A percentile compares a stretch with the other conserved stretches of the same genome.
Evolutionary conservation across 2,888 invertebrate genomes (phyloP).

Genomic region (Scaptomyza polygonia): DNA sequence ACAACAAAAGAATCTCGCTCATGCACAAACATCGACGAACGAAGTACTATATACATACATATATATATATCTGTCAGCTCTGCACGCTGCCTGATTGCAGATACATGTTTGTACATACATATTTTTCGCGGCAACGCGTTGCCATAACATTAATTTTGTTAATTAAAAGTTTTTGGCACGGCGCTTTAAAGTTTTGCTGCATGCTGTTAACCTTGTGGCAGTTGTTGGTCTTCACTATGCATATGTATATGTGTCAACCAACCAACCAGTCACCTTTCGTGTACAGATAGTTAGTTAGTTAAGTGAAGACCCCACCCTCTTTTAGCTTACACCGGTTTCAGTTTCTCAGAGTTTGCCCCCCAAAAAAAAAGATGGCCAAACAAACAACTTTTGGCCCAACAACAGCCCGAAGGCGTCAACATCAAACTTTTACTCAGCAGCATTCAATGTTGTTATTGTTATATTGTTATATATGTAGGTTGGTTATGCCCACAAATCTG

Average conservation of each 20-base stretch:
- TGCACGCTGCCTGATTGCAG: slow-evolving; percentile 51
- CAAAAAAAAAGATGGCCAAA: slow-evolving; percentile 29
- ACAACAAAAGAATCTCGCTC: slow-evolving; percentile 40
- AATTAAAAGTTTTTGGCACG: slow-evolving; percentile 76
- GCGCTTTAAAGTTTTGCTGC: slow-evolving; percentile 75
- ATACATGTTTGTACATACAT: slow-evolving; percentile 8
- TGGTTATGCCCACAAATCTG: slow-evolving; percentile 59
- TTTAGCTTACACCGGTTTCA: not conserved
- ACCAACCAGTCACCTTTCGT: slow-evolving; percentile 14
- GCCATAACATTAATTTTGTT: slow-evolving; percentile 80
- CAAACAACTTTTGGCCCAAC: slow-evolving; percentile 37
- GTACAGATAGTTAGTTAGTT: slow-evolving; percentile 25
- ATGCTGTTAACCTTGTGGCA: slow-evolving; percentile 75
- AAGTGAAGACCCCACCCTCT: too few relatives aligned
- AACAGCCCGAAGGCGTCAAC: slow-evolving; percentile 20
- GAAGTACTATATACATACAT: not conserved
- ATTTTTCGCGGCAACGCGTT: slow-evolving; percentile 34
- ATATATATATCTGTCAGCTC: slow-evolving; percentile 40
- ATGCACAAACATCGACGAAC: slow-evolving; percentile 67
- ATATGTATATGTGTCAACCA: too few relatives aligned
- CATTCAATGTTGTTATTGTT: slow-evolving; percentile 16
- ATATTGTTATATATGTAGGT: slow-evolving; percentile 6
- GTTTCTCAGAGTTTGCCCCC: slow-evolving; percentile 33
- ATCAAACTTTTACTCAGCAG: slow-evolving; percentile 48
- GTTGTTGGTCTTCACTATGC: slow-evolving; percentile 8